These are phyloP conservation scores for Chymomyza procnemis DNA, from an alignment of 2,888 invertebrate genomes.

Conservation along the genomic window DNA sequence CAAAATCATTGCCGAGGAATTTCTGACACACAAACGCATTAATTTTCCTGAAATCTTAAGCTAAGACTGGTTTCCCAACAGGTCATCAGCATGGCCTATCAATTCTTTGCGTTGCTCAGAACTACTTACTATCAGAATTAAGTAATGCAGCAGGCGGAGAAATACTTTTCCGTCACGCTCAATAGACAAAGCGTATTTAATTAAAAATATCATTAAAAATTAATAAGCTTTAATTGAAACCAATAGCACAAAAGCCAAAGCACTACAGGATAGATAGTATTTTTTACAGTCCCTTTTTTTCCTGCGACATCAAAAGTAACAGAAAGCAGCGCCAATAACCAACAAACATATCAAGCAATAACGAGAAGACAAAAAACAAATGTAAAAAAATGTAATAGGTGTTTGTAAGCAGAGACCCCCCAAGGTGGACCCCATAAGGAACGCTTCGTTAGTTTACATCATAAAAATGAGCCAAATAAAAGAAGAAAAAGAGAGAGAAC, in stretches of 20 bases:
- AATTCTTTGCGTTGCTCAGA: conserved; percentile 65
- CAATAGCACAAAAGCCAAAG: conserved; percentile 46
- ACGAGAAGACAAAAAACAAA: conserved; percentile 8
- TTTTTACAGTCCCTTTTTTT: conserved; percentile 36
- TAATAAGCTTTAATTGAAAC: conserved; percentile 70
- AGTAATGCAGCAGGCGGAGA: neutral
- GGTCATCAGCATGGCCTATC: conserved; percentile 73
- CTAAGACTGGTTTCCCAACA: conserved; percentile 9
- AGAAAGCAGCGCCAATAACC: conserved; percentile 37
- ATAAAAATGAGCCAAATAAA: neutral
- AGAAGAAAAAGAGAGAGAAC: neutral
- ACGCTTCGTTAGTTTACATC: neutral
- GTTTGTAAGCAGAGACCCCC: conserved; percentile 15
- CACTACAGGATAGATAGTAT: conserved; percentile 44
- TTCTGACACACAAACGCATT: too few relatives aligned
- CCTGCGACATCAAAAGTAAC: conserved; percentile 56
- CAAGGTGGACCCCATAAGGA: conserved; percentile 11
- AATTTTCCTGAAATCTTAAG: neutral
- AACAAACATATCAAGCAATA: conserved; percentile 12
- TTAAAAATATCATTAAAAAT: conserved; percentile 68
- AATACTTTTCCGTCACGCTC: conserved; percentile 38
- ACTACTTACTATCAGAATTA: conserved; percentile 50
- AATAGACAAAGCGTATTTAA: conserved; percentile 58
- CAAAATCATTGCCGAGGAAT: too few relatives aligned
- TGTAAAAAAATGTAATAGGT: conserved; percentile 19